Base-by-base conservation (phyloP, 1,140 invertebrate genomes). In the Zaprionus lachaisei region DNA sequence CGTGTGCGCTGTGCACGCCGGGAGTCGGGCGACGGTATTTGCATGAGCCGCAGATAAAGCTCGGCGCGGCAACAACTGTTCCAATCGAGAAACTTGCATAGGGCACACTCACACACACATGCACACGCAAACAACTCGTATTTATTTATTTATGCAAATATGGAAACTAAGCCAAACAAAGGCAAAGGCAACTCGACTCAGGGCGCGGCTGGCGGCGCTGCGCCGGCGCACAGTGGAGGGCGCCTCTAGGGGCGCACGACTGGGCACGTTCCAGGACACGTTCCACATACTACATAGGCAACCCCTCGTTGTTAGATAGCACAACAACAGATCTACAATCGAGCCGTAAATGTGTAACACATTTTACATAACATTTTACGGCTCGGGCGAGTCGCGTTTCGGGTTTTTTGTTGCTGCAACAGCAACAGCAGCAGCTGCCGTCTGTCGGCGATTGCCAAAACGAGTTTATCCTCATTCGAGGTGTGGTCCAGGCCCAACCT, bases 381-480 rank as follows among this genome's bases (percentile, higher is more conserved):
- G 64, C 58, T 72, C 70, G 44, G 66, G 24, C 65, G 73, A 51
- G 44, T 70, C 54, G 54, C 15, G 64, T 51, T 66, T 70, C 41
- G 54, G 9, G 64, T 51, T 66, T 66, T 51, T 24, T 15, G 24
- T 47, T 24, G 22, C 20, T 41, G 34, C 20, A 20, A 15, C 28
- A 67, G 49, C 67, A 37, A 11, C 31, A 41, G 38, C n/a, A 83
- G 74, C 78, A 68, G 72, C 56, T 61, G 44, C 69, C 60, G 26
- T 47, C n/a, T 54, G 66, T 81, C 61, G 31, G 77, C 63, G 56
- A 77, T 78, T 79, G 80, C 83, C 87, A 87, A 78, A 87, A 89
- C 84, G 69, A 81, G 84, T 89, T 89, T 90, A 90, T 89, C 80
- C 84, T 79, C 78, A 65, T 65, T 64, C 70, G 14, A 56, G 61